Percentiles rank a stretch among this genome's conserved stretches.
These are phyloP conservation scores for Patiria miniata DNA, from an alignment of 35 echinoderm and acorn worm species.

Conservation along the genomic window DNA sequence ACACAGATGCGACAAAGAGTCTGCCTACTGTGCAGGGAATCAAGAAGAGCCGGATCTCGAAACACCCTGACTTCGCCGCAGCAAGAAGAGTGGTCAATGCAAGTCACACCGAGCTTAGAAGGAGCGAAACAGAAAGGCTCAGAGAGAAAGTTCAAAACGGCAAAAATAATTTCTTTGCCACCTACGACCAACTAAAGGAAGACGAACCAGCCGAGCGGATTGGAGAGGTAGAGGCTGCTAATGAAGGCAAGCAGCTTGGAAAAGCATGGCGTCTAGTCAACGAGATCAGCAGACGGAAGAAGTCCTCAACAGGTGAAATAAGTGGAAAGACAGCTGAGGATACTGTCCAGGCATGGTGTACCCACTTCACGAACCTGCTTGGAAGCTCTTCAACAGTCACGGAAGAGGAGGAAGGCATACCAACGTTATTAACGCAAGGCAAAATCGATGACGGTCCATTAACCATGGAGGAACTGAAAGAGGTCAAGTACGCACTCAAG, in stretches of 20 bases:
- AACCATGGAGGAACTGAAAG: not conserved
- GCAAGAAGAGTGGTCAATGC: not conserved
- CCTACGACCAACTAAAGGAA: not conserved
- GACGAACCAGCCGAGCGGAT: not conserved
- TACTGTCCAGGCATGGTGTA: not conserved
- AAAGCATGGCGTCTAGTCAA: not conserved
- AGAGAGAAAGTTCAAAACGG: not conserved
- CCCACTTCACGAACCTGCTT: conserved; percentile 28
- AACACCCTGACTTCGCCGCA: not conserved
- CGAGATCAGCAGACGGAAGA: not conserved
- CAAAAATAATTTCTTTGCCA: not conserved
- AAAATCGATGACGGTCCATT: not conserved
- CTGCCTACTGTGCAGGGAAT: not conserved
- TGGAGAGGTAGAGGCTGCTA: not conserved
- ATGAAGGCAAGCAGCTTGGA: not conserved
- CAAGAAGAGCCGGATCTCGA: not conserved
- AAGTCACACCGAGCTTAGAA: not conserved
- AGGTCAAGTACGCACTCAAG: not conserved
- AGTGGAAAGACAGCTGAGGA: conserved; percentile 1
- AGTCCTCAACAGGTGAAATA: not conserved
- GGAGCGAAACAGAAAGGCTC: not conserved
- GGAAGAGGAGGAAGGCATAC: no score
- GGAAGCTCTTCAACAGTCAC: not conserved
- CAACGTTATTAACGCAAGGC: not conserved
- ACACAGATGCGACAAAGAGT: not conserved